Evolutionary conservation across 2,113 vertebrate genomes (phyloP).

Genomic region (Oriolus oriolus): DNA sequence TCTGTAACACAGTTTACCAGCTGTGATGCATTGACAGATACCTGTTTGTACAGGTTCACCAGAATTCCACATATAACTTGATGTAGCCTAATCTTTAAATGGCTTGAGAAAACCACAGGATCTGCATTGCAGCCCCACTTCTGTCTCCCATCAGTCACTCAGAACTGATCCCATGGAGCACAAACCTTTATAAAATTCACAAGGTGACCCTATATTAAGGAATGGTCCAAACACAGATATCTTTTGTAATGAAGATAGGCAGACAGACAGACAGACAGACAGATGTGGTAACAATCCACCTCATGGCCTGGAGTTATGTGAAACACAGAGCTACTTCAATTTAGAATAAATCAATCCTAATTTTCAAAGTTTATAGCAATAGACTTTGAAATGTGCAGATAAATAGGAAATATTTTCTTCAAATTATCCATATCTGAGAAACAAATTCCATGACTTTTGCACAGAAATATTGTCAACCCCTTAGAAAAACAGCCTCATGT

Average conservation of each 20-base stretch:
- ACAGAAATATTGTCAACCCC: not conserved
- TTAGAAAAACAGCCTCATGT: not conserved
- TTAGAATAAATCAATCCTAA: not conserved
- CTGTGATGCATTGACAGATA: not conserved
- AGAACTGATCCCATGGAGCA: not conserved
- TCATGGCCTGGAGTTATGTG: not conserved
- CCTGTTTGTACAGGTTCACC: not conserved
- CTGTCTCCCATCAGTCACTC: not conserved
- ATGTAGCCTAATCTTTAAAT: not conserved
- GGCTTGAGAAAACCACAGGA: not conserved
- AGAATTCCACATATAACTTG: not conserved
- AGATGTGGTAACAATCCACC: not conserved
- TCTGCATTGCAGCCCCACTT: not conserved
- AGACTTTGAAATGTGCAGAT: not conserved
- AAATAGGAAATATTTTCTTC: not conserved
- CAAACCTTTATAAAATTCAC: not conserved
- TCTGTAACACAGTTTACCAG: not conserved
- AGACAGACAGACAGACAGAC: not conserved
- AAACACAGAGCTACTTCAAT: not conserved
- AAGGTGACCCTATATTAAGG: not conserved
- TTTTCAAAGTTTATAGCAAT: not conserved
- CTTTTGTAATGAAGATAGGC: not conserved
- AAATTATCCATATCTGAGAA: not conserved
- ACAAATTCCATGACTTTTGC: not conserved
- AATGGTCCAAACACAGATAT: not conserved